phyloP scores from a whole-genome alignment of 30 jellyfish, hydroid and myxozoan species.

The Aurelia sp. region DNA sequence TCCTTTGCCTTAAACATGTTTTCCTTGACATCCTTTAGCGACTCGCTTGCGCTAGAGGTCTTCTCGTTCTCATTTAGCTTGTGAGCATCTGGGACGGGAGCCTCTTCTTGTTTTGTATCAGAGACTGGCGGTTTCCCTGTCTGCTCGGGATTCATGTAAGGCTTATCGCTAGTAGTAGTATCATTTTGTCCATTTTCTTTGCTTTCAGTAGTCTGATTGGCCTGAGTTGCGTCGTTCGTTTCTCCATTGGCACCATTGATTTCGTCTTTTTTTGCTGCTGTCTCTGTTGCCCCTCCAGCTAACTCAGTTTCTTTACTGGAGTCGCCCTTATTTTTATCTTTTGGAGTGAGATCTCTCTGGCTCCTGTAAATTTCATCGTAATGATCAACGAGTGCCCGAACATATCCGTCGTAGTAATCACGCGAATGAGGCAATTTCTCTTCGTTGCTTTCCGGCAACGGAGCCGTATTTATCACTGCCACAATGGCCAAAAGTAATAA shows the following conservation, averaged over 20 bases:
- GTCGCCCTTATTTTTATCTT: constrained; percentile 13
- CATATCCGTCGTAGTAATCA: constrained; percentile 96
- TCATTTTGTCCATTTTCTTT: constrained; percentile 19
- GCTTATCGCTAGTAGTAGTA: constrained; percentile 40
- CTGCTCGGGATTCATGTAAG: constrained; percentile 49
- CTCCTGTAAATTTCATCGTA: constrained; percentile 78
- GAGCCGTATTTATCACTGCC: constrained; percentile 34
- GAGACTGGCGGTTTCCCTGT: constrained; percentile 56
- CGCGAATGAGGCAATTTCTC: constrained; percentile 88
- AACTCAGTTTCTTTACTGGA: not conserved
- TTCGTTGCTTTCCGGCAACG: constrained; percentile 37
- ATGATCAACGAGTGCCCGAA: constrained; percentile 94
- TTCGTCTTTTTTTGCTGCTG: not conserved
- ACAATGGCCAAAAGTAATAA: constrained; percentile 7
- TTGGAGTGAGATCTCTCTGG: constrained; percentile 78
- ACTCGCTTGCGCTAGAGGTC: constrained; percentile 12
- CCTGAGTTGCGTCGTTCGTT: not conserved
- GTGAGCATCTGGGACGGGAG: constrained; percentile 74
- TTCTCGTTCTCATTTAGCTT: constrained; percentile 22
- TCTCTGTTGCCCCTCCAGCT: not conserved
- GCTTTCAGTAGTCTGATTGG: not conserved
- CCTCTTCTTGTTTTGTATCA: constrained; percentile 63
- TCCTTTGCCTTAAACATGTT: constrained; percentile 37
- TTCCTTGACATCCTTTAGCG: constrained; percentile 8
- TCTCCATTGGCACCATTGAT: not conserved